Percentiles rank a stretch among this genome's conserved stretches.
These are phyloP conservation scores for Acronicta alni DNA, from an alignment of 2,888 invertebrate species.

Conservation along the genomic window DNA sequence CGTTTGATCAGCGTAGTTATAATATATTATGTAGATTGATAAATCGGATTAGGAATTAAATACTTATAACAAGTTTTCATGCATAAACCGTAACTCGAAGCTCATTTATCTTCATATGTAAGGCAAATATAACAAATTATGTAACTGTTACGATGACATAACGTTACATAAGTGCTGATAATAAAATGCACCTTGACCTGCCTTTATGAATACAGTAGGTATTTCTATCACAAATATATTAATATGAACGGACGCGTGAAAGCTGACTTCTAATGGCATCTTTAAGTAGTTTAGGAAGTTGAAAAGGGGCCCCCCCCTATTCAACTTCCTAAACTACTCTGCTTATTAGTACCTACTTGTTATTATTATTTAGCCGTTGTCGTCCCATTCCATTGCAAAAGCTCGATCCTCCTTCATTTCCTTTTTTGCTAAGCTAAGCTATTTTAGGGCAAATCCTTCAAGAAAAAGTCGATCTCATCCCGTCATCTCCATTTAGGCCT, in stretches of 20 bases:
- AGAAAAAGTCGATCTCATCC: too few species aligned
- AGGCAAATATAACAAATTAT: constrained; percentile 42
- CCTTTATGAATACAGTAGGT: constrained; percentile 31
- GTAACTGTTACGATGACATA: constrained; percentile 41
- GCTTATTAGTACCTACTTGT: too few species aligned
- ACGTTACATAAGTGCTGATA: constrained; percentile 49
- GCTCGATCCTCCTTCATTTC: too few species aligned
- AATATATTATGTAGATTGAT: background rate
- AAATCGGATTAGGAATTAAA: background rate
- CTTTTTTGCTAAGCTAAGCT: too few species aligned
- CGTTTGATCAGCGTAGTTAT: too few species aligned
- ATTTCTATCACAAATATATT: constrained; percentile 26
- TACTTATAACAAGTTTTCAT: constrained; percentile 5
- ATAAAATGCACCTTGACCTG: constrained; percentile 52
- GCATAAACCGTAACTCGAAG: constrained; percentile 3
- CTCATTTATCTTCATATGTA: constrained; percentile 19
- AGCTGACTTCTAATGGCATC: constrained; percentile 9
- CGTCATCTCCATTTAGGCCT: too few species aligned
- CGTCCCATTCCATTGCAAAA: too few species aligned
- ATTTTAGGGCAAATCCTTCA: too few species aligned
- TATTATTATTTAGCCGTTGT: too few species aligned
- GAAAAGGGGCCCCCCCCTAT: too few species aligned
- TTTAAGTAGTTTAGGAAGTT: background rate
- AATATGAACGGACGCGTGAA: constrained; percentile 24
- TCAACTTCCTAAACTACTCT: too few species aligned